These are phyloP conservation scores for Cariama cristata DNA, from an alignment of 2,113 vertebrate species.

Conservation along the genomic window DNA sequence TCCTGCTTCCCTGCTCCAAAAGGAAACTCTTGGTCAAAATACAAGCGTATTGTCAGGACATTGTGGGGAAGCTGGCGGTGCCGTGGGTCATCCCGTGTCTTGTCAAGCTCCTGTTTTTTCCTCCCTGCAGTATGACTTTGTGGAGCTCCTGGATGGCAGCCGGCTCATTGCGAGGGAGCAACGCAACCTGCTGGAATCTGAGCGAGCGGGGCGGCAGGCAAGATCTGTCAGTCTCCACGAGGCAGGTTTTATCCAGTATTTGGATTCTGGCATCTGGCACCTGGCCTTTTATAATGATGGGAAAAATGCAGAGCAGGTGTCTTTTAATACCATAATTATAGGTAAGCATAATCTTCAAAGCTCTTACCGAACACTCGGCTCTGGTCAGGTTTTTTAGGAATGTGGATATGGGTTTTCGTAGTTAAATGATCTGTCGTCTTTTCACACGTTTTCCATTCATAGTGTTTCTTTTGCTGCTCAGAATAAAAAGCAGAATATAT, in stretches of 20 bases:
- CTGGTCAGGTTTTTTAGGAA: background rate
- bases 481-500: background rate
- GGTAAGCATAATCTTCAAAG: slow-evolving; percentile 78
- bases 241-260: slow-evolving; percentile 96
- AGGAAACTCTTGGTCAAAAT: background rate
- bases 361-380: background rate
- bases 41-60: background rate
- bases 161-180: slow-evolving; percentile 93
- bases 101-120: background rate
- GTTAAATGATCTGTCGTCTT: background rate
- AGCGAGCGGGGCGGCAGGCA: slow-evolving; percentile 79
- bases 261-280: slow-evolving; percentile 97
- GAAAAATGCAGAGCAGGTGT: slow-evolving; percentile 89
- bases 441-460: background rate
- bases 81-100: accelerated
- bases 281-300: slow-evolving; percentile 98
- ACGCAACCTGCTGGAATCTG: slow-evolving; percentile 80
- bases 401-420: background rate
- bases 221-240: slow-evolving; percentile 90
- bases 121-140: slow-evolving; percentile 91
- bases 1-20: background rate
- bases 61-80: background rate
- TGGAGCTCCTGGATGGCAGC: slow-evolving; percentile 96
- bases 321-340: slow-evolving; percentile 94
- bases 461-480: background rate